Base-by-base conservation (phyloP, 2,797 vertebrate species). In the Enteromius paludinosus region DNA sequence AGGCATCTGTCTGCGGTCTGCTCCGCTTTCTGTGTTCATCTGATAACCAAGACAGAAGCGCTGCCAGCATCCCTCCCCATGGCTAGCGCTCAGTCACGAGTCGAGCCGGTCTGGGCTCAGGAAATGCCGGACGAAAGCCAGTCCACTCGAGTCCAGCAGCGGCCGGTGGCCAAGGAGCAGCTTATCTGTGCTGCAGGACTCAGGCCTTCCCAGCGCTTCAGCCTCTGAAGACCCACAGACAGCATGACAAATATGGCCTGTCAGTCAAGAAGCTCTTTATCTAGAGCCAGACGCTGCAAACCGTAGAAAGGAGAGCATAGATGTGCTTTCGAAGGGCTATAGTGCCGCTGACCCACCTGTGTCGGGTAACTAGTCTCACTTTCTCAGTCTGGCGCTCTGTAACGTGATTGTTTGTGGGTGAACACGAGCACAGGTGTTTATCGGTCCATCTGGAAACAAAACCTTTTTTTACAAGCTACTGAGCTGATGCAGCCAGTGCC, bases 161-260 rank as follows among this genome's bases (percentile, higher is more conserved):
- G 49, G 45, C 73, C 45, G 2, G 15, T 65, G 38, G 73, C 79
- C 70, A 76, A 68, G 33, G 28, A 54, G 20, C 56, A 74, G 81
- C 78, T 85, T 83, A 83, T 85, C 76, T 69, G 33, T 12, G 38
- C 69, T 49, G 76, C 80, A 77, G 66, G 86, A 75, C 61, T 80
- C 59, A 64, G 59, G 52, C 52, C 72, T 38, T 38, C 52, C 30
- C 30, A 59, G 23, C 72, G 1, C 35, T 17, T 49, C 41, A 49
- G 61, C 28, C 69, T 81, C 79, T 74, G 79, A 81, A 73, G 70
- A 43, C 79, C 23, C 70, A 43, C 79, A 81, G 59, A 65, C 70
- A 54, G 70, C 70, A 81, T 81, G 79, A 47, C 59, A 74, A 74
- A 81, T 38, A 74, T 43, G 4, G 43, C 23, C 79, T 74, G 79